Percentiles rank a stretch among this genome's conserved stretches.
Conservation (phyloP, 2,113 vertebrate species). For the Calyptomena viridis region DNA sequence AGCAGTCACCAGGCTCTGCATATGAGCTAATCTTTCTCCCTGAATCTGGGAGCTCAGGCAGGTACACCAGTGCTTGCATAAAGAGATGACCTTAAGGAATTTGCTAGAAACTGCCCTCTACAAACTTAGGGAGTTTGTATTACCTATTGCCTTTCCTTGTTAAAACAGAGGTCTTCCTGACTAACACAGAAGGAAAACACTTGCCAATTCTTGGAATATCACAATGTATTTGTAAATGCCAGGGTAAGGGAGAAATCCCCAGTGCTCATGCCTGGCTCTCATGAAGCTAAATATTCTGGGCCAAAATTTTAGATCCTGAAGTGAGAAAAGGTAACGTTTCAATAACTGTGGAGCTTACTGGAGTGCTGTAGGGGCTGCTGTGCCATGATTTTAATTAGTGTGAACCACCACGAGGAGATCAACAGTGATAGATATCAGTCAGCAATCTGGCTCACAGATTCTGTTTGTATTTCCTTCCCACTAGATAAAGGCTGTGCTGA, state of each 20-base stretch:
- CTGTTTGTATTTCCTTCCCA: background rate
- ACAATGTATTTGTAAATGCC: background rate
- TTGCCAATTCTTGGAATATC: background rate
- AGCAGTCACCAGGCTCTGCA: background rate
- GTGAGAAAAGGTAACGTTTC: background rate
- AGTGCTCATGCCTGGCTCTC: background rate
- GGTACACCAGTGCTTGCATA: background rate
- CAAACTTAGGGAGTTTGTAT: background rate
- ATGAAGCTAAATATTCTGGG: background rate
- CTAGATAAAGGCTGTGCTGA: background rate
- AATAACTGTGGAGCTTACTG: background rate
- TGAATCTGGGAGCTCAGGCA: background rate
- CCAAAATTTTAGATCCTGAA: background rate
- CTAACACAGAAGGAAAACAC: background rate
- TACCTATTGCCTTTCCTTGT: background rate
- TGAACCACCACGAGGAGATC: background rate
- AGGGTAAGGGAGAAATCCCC: background rate
- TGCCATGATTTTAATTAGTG: background rate
- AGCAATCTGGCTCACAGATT: accelerated
- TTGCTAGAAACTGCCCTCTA: background rate
- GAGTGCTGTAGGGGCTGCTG: accelerated
- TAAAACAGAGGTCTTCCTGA: background rate
- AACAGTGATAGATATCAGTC: background rate
- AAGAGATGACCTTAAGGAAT: background rate
- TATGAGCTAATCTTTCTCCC: background rate